Evolutionary conservation across 2,113 vertebrate species (phyloP), one percentile per base, ranked within the genome.

Genomic region (Azemiops feae): DNA sequence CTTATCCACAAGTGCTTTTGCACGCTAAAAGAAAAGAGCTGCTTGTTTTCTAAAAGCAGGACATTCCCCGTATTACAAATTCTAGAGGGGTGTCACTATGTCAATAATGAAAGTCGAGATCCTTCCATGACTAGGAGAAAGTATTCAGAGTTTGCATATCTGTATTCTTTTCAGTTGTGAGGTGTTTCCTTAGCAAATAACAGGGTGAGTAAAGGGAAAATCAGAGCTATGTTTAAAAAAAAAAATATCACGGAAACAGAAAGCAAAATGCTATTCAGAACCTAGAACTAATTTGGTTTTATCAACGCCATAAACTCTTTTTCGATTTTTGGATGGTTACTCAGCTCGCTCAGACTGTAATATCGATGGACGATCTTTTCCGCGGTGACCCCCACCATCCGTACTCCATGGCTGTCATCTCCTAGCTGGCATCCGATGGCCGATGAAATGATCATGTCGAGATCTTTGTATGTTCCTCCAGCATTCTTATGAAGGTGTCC

Each of bases 381-480:
- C 0, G 97, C 98, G 0, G 99, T 99, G 96, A 99, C 98, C 12
- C 98, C 97, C 91, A 99, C 99, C 90, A 99, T 98, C 16, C 99
- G 97, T 54, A 99, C 96, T 4, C 99, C 99, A 0, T 99, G 99
- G 0, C 97, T 27, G 87, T 99, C 99, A 27, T 96, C 87, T 22
- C 99, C 99, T 88, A 99, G 96, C 96, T 99, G 99, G 96, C 99
- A 99, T 23, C 99, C 99, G 0, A 99, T 98, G 23, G 99, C 99
- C 0, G 99, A 99, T 9, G 98, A 99, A 95, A 99, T 98, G 39
- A 99, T 99, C 99, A 99, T 98, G 93, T 99, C 98, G 57, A 99
- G 96, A 92, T 97, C 97, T 85, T 90, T 96, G 96, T 98, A 98
- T 95, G 47, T 96, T 0, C 98, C 99, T 25, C 99, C 99, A 0